Evolutionary conservation across 2,797 vertebrate species (phyloP), one percentile per base, ranked within the genome.

Genomic region (Threskiornis aethiopicus): DNA sequence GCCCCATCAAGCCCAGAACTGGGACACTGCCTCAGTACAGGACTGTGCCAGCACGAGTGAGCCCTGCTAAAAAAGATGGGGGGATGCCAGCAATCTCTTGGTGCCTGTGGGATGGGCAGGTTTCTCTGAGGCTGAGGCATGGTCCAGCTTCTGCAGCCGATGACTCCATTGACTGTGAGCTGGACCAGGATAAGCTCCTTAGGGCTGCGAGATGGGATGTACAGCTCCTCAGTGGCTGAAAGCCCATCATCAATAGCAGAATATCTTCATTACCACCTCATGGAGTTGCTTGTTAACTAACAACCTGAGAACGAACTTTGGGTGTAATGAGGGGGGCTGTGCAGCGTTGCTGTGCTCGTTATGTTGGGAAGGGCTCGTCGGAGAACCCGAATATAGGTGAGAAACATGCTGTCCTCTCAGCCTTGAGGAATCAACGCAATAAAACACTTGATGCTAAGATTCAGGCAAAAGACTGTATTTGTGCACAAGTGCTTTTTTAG

Each of bases 301-400:
- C 13, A 11, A 8, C 47, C 39, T 22, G 44, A 58, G 64, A 69
- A 5, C 19, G 77, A 12, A 3, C 19, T 25, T 21, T 4, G 26
- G 31, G 47, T 25, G 41, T 41, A 11, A 33, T 0, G 4, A 22
- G 54, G 21, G 0, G 3, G 37, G 58, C 21, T 25, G 29, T 10
- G 41, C 73, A 29, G 33, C 29, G 0, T 26, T 35, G 62, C 47
- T 0, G 2, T 41, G 35, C 39, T 47, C 3, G 0, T 71, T 24
- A 0, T 16, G 33, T 19, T 2, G 2, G 75, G 26, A 21, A 2
- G 0, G 28, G 26, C 19, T 80, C 4, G 1, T 33, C 51, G 16
- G 22, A 59, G 52, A 29, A 4, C 20, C 21, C 0, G 0, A 19
- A 4, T 1, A 1, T 1, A 11, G 35, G 9, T 39, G 42, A 29